These are phyloP conservation scores for Magallana ariakensis DNA, from an alignment of 1,140 invertebrate species.

Conservation along the genomic window DNA sequence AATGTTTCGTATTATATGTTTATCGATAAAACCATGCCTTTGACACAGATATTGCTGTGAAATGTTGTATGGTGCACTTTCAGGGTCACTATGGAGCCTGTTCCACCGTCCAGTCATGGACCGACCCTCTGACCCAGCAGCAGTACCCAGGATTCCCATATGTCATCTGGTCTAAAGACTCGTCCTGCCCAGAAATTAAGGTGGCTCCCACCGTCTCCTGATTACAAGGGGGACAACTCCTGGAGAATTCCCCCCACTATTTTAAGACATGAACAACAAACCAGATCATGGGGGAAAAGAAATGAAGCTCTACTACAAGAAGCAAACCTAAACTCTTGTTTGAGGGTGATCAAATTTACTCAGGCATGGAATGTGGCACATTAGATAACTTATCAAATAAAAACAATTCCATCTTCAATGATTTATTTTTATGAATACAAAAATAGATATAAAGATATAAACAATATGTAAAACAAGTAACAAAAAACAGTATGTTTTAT, in stretches of 20 bases:
- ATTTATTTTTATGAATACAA: background rate
- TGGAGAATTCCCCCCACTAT: background rate
- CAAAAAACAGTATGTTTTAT: too few species aligned
- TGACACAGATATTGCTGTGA: too few species aligned
- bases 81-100: slow-evolving; percentile 63
- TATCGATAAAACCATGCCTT: too few species aligned
- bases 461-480: too few species aligned
- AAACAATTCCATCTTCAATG: background rate
- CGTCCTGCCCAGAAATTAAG: slow-evolving; percentile 43
- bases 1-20: too few species aligned
- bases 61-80: background rate
- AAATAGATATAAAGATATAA: background rate
- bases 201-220: slow-evolving; percentile 1
- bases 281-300: background rate
- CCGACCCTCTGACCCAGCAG: slow-evolving; percentile 48
- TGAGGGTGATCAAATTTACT: too few species aligned
- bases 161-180: slow-evolving; percentile 53
- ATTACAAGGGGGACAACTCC: slow-evolving; percentile 2
- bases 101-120: slow-evolving; percentile 56
- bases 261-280: background rate
- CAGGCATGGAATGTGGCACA: too few species aligned
- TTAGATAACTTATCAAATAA: background rate
- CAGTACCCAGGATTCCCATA: slow-evolving; percentile 62
- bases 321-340: background rate
- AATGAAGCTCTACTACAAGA: background rate